These are phyloP conservation scores for Capreolus pygargus DNA, from an alignment of 2,113 vertebrate species.

Conservation along the genomic window DNA sequence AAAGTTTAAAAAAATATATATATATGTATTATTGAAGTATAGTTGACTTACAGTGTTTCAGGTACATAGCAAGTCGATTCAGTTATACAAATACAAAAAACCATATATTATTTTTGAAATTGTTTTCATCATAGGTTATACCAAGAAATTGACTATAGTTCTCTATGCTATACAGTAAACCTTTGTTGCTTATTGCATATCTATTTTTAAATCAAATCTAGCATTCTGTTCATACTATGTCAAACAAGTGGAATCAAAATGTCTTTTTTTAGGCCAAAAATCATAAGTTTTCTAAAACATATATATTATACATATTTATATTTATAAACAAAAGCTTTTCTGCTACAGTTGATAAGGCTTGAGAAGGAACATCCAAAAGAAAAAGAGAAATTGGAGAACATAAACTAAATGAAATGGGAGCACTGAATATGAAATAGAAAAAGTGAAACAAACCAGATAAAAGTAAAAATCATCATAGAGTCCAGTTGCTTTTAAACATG, in stretches of 20 bases:
- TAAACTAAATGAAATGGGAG: too few relatives aligned
- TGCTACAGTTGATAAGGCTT: not conserved
- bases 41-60: not conserved
- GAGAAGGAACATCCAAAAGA: not conserved
- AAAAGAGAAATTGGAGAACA: not conserved
- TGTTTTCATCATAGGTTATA: not conserved
- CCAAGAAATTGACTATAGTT: not conserved
- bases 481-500: not conserved
- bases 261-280: not conserved
- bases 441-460: not conserved
- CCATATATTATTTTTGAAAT: not conserved
- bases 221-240: not conserved
- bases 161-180: not conserved
- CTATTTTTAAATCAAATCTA: not conserved
- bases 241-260: not conserved
- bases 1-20: not conserved
- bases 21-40: not conserved
- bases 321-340: not conserved
- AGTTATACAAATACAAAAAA: not conserved
- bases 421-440: not conserved
- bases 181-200: not conserved
- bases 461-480: not conserved
- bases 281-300: not conserved
- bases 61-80: not conserved
- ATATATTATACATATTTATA: not conserved